Evolutionary conservation across 2,797 vertebrate species (phyloP).

Genomic region (Smutsia temminckii): DNA sequence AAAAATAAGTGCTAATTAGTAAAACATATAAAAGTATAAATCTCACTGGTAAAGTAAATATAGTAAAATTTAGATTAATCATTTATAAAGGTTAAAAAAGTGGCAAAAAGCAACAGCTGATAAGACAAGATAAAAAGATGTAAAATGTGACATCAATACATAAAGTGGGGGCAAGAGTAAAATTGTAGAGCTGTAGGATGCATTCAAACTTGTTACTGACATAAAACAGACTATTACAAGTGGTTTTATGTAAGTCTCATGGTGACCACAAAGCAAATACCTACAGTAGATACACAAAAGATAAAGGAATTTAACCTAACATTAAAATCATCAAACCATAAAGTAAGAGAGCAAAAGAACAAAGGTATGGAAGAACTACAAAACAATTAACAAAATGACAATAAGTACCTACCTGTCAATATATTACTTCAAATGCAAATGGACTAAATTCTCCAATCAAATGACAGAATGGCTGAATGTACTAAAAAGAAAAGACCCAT

Average conservation of each 20-base stretch:
- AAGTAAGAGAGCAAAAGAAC: background rate
- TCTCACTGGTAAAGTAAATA: background rate
- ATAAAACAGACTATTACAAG: background rate
- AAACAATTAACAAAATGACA: background rate
- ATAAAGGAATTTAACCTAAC: background rate
- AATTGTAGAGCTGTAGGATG: background rate
- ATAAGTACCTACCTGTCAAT: background rate
- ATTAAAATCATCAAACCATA: background rate
- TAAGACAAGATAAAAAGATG: background rate
- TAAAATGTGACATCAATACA: background rate
- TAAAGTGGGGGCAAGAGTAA: background rate
- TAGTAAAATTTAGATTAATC: background rate
- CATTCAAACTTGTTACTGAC: background rate
- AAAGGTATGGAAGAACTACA: background rate
- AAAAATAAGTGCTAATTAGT: background rate
- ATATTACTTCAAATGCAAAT: background rate
- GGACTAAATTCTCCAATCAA: background rate
- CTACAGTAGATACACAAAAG: background rate
- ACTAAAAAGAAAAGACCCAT: background rate
- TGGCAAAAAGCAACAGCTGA: background rate
- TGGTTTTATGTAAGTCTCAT: background rate
- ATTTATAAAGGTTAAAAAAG: background rate
- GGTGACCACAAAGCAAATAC: background rate
- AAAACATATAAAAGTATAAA: background rate
- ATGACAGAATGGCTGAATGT: background rate